Percentiles rank a stretch among this genome's conserved stretches.
These are phyloP conservation scores for Agriopis leucophaearia DNA, from an alignment of 2,888 invertebrate genomes.

Conservation along the genomic window DNA sequence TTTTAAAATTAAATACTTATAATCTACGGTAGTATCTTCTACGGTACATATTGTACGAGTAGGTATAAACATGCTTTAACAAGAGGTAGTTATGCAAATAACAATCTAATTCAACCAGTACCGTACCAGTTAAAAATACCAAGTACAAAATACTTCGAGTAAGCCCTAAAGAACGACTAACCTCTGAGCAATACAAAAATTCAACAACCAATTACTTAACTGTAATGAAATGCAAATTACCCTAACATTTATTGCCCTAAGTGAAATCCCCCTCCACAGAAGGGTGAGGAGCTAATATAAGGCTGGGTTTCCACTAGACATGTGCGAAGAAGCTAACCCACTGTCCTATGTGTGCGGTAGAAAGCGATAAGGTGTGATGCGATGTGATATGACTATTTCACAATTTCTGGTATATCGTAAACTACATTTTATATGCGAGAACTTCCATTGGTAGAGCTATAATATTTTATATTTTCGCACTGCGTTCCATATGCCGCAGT, in stretches of 20 bases:
- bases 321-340: neutral
- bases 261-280: constrained; percentile 41
- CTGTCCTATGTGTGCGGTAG: no score
- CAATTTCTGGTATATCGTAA: no score
- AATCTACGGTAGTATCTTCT: no score
- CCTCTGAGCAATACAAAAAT: constrained; percentile 36
- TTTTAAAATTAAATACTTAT: neutral
- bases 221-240: constrained; percentile 49
- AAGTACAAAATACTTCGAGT: constrained; percentile 18
- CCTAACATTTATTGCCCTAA: constrained; percentile 45
- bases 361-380: no score
- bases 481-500: no score
- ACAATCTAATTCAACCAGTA: neutral
- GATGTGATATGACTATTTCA: no score
- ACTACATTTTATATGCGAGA: no score
- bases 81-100: neutral
- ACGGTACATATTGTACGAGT: neutral
- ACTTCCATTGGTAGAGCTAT: no score
- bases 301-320: neutral
- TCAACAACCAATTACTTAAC: constrained; percentile 46
- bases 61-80: neutral
- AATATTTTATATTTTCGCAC: no score
- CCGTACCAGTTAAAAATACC: neutral
- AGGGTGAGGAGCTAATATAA: constrained; percentile 38
- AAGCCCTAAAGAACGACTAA: constrained; percentile 20